Evolutionary conservation across 1,140 invertebrate genomes (phyloP), one percentile per base, ranked within the genome.

Genomic region (Drosophila equinoxialis): DNA sequence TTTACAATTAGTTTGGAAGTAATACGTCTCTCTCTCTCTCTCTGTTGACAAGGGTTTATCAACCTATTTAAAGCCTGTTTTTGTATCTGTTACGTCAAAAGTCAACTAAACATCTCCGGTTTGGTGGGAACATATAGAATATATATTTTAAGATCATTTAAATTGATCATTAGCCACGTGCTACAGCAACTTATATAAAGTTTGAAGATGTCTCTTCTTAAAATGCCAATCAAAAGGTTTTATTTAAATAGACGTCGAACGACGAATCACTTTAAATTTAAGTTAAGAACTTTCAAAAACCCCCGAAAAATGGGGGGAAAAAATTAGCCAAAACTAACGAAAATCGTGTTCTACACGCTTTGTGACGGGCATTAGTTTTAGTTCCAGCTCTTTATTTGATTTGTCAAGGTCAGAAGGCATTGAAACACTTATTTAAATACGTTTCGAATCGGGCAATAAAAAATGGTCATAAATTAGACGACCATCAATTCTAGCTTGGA

Each of bases 381-480:
- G 17, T 41, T 62, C 60, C 60, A 62, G 23, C 72, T 72, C 17
- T 51, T 51, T 51, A 51, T 48, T 51, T 14, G 45, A 81, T 71
- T 69, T 66, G 35, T 68, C 83, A 86, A 79, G 82, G 82, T 76
- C 82, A 58, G 8, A 51, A 33, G 23, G 65, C 41, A 78, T 26
- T 63, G 61, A 74, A 42, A 26, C 58, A 67, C 67, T 73, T 65
- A 61, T 68, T 65, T 37, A 67, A 84, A 79, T 71, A 45, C 20
- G 51, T 69, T 79, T 51, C 61, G 67, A 66, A 33, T 23, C 30
- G 14, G 65, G 54, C 48, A 65, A 72, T 85, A 77, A 77, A 77
- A 81, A 65, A 60, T 68, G 61, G 60, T 65, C 70, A 85, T 79
- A 76, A 86, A 81, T 81, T 78, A 84, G 68, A 37, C 37, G 77